phyloP scores from a whole-genome alignment of 2,113 vertebrate genomes.

The Cyprinodon brontotheroides region DNA sequence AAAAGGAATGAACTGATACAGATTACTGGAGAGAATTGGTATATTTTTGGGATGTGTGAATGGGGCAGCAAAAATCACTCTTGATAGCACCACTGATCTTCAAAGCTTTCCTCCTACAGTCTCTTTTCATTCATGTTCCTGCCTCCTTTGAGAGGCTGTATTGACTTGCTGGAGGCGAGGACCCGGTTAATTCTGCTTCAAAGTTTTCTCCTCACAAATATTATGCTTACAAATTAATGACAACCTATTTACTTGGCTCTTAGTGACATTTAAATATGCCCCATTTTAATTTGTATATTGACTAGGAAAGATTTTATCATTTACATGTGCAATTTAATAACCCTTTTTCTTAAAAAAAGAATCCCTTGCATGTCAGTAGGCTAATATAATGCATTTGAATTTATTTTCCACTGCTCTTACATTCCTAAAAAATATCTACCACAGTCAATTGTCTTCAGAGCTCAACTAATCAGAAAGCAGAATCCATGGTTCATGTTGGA shows the following conservation, averaged over 20 bases:
- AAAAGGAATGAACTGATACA: constrained; percentile 23
- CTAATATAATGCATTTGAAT: no score
- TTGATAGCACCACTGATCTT: constrained; percentile 53
- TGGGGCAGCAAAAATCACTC: constrained; percentile 35
- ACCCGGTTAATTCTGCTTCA: constrained; percentile 34
- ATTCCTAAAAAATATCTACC: no score
- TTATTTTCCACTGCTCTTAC: no score
- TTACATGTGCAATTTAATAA: no score
- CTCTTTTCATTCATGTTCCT: constrained; percentile 31
- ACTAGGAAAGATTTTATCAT: no score
- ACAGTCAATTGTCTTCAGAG: no score
- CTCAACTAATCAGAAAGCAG: no score
- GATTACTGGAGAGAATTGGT: constrained; percentile 28
- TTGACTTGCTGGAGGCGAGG: constrained; percentile 43
- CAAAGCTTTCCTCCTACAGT: constrained; percentile 47
- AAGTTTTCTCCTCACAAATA: constrained; percentile 39
- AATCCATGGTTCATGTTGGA: no score
- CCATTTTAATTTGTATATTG: constrained; percentile 18
- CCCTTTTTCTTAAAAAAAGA: no score
- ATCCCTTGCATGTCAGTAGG: no score
- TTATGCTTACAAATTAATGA: not conserved
- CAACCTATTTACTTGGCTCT: not conserved
- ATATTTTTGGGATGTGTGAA: constrained; percentile 37
- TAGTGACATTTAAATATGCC: constrained; percentile 21
- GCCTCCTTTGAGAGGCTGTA: constrained; percentile 24